Conservation (phyloP, 1,140 invertebrate genomes). For the Zaprionus nigranus region DNA sequence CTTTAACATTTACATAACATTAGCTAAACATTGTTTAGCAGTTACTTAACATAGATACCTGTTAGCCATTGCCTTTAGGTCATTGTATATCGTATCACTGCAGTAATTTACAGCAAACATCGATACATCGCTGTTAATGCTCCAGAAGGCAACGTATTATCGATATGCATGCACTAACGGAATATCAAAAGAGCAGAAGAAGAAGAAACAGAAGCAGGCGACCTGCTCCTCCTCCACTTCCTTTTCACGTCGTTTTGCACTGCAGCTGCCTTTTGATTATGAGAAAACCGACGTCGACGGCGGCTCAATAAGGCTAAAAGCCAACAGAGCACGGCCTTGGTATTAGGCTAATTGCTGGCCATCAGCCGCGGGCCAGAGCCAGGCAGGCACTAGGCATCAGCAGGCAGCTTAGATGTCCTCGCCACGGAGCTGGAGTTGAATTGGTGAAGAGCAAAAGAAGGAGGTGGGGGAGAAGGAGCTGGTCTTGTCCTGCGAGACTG, state of each 20-base stretch:
- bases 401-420: constrained; percentile 61
- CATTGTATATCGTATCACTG: no score
- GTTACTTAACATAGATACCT: not conserved
- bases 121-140: not conserved
- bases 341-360: constrained; percentile 77
- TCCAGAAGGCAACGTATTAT: not conserved
- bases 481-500: constrained; percentile 1
- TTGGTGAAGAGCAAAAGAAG: constrained; percentile 2
- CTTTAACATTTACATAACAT: not conserved
- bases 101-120: not conserved
- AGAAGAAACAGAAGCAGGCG: no score
- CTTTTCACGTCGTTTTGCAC: not conserved
- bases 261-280: constrained; percentile 2
- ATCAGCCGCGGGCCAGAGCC: constrained; percentile 8
- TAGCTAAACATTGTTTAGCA: not conserved
- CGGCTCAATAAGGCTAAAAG: constrained; percentile 74
- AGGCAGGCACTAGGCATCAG: not conserved
- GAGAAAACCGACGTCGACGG: constrained; percentile 3
- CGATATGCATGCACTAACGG: not conserved
- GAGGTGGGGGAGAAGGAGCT: not conserved
- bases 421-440: constrained; percentile 24
- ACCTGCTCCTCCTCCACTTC: not conserved
- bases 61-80: no score
- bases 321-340: constrained; percentile 60
- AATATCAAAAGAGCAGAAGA: not conserved